Conservation (phyloP, 2,113 vertebrate species). For the Petaurus breviceps region DNA sequence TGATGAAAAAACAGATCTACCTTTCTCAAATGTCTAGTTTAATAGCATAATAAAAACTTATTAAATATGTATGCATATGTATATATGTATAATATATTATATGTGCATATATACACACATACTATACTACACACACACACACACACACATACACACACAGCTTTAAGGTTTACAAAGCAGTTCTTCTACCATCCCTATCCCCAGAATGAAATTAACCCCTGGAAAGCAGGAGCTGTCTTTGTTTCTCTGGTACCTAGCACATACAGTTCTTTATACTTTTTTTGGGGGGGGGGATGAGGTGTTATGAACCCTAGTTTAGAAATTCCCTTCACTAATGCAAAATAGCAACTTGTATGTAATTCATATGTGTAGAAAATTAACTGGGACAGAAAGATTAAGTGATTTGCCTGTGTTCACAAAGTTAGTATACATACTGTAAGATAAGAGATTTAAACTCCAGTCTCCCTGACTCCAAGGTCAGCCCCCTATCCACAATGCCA, state of each 20-base stretch:
- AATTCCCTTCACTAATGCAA: not conserved
- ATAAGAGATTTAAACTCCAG: not conserved
- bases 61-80: not conserved
- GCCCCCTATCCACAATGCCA: not conserved
- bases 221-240: not conserved
- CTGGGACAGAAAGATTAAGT: not conserved
- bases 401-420: not conserved
- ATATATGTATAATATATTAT: not conserved
- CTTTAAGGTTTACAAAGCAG: not conserved
- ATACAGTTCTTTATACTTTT: not conserved
- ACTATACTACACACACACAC: not conserved
- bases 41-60: not conserved
- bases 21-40: not conserved
- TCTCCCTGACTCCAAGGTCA: not conserved
- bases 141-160: too few species aligned
- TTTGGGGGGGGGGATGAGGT: too few species aligned
- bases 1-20: constrained; percentile 16
- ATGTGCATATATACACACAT: not conserved
- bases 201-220: not conserved
- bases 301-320: not conserved
- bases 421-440: not conserved
- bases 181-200: not conserved
- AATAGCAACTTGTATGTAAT: not conserved
- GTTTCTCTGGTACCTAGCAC: not conserved
- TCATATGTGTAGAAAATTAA: not conserved